A percentile compares a stretch with the other conserved stretches of the same genome.
Evolutionary conservation across 2,113 vertebrate species (phyloP).

Genomic region (Seriola rivoliana): DNA sequence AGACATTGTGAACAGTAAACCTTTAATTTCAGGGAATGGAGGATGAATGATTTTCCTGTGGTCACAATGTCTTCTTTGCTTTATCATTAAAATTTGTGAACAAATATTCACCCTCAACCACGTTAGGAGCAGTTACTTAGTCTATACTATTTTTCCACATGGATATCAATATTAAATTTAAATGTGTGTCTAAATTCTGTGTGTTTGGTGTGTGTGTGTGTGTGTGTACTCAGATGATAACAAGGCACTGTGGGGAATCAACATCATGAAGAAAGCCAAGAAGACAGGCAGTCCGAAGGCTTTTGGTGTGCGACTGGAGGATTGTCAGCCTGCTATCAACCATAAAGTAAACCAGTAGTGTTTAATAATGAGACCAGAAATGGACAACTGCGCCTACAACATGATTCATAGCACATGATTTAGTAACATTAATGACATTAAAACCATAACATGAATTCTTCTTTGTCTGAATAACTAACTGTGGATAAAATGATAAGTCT

Average conservation of each 20-base stretch:
- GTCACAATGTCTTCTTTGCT: no score
- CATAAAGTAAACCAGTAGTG: constrained; percentile 87
- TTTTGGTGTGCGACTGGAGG: constrained; percentile 94
- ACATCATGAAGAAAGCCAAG: constrained; percentile 96
- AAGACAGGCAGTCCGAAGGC: constrained; percentile 86
- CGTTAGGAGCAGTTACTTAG: no score
- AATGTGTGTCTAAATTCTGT: no score
- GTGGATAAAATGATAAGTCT: background rate
- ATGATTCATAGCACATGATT: background rate
- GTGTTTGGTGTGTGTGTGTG: background rate
- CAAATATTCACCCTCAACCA: no score
- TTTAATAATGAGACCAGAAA: background rate
- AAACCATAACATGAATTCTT: background rate
- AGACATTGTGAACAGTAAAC: no score
- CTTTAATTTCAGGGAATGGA: no score
- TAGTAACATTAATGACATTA: no score
- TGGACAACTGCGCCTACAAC: background rate
- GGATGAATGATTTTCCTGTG: no score
- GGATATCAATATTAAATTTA: no score
- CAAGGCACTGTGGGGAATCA: constrained; percentile 93
- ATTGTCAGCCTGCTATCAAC: constrained; percentile 91
- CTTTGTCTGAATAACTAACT: no score
- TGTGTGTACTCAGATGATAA: constrained; percentile 84
- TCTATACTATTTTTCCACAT: no score
- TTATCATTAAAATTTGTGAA: no score